These are phyloP conservation scores for Scalopus aquaticus DNA, from an alignment of 2,113 vertebrate species.

Conservation along the genomic window DNA sequence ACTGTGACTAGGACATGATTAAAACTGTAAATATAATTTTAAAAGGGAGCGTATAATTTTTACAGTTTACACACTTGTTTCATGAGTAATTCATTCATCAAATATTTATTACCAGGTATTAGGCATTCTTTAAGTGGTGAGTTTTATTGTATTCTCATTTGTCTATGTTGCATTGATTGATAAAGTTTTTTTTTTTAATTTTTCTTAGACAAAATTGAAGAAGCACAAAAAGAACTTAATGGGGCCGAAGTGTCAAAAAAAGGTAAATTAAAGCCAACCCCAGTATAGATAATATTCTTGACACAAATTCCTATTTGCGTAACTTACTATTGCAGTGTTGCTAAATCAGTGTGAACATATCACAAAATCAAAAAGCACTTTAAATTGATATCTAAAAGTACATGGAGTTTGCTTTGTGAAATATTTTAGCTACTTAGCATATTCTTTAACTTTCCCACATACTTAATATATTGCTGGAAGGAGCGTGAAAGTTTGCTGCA, in stretches of 20 bases:
- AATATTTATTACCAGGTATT: background rate
- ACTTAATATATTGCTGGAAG: background rate
- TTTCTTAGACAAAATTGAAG: slow-evolving; percentile 97
- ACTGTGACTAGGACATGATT: background rate
- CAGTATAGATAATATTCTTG: background rate
- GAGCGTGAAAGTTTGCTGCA: background rate
- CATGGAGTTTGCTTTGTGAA: background rate
- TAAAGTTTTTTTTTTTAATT: slow-evolving; percentile 33
- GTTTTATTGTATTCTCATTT: slow-evolving; percentile 19
- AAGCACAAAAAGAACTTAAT: slow-evolving; percentile 98
- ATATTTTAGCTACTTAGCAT: background rate
- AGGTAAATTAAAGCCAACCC: slow-evolving; percentile 86
- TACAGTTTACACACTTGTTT: slow-evolving; percentile 7
- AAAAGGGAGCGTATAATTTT: background rate
- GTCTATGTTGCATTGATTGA: background rate
- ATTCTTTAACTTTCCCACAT: background rate
- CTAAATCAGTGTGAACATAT: background rate
- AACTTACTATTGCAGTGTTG: background rate
- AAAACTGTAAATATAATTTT: slow-evolving; percentile 28
- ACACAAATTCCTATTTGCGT: background rate
- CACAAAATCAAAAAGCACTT: background rate
- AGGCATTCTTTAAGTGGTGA: background rate
- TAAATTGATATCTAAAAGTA: background rate
- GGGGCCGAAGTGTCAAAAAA: slow-evolving; percentile 93
- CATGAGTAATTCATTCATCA: slow-evolving; percentile 26